These are phyloP conservation scores for Dryobates pubescens DNA, from an alignment of 2,797 vertebrate species.

Conservation along the genomic window DNA sequence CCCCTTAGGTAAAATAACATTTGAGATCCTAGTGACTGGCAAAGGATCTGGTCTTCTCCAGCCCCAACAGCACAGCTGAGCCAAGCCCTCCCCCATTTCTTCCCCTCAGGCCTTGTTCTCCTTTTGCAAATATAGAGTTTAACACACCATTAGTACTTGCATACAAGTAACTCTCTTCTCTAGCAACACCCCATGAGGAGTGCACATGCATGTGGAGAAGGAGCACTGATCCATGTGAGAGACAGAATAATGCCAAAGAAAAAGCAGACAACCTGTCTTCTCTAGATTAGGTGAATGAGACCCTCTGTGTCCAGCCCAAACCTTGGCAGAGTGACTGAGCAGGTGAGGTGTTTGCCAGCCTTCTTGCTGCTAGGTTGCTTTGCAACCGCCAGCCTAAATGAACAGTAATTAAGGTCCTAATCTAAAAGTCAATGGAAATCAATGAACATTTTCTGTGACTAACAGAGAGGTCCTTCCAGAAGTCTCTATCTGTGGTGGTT, in stretches of 20 bases:
- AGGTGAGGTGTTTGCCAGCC: neutral
- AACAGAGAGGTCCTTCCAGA: neutral
- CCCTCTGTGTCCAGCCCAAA: neutral
- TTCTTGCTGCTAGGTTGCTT: neutral
- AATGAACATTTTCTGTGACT: neutral
- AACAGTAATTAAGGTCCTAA: neutral
- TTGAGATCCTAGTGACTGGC: neutral
- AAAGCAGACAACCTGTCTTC: neutral
- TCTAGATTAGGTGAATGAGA: neutral
- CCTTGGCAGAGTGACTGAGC: neutral
- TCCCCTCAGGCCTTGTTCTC: accelerated
- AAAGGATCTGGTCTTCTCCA: neutral
- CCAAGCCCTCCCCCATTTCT: neutral
- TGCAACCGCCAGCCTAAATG: neutral
- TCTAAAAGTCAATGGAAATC: neutral
- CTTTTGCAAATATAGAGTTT: neutral
- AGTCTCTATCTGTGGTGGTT: neutral
- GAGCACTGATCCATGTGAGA: neutral
- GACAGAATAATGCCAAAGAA: neutral
- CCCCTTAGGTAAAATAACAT: neutral
- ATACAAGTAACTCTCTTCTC: neutral
- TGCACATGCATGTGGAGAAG: neutral
- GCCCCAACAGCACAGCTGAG: neutral
- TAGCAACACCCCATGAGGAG: neutral
- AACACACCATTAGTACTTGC: neutral